These are phyloP conservation scores for Salvelinus fontinalis DNA, from an alignment of 2,113 vertebrate species.

Conservation along the genomic window DNA sequence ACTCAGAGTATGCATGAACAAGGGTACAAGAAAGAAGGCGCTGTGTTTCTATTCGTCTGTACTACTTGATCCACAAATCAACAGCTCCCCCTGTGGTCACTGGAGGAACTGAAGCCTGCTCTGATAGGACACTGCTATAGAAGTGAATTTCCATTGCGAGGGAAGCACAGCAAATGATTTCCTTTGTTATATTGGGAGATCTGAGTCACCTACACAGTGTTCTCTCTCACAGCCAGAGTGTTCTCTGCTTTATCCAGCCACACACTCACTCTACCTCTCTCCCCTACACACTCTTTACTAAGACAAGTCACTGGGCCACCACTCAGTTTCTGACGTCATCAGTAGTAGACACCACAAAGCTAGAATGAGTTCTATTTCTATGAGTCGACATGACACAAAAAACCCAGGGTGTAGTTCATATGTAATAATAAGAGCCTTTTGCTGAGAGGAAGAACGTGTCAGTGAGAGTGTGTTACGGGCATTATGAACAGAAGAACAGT, in stretches of 20 bases:
- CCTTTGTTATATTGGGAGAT: background rate
- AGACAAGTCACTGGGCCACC: no score
- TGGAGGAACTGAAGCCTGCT: constrained; percentile 17
- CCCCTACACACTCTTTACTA: background rate
- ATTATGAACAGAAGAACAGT: no score
- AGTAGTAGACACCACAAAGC: no score
- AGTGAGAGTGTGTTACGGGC: no score
- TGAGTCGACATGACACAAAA: no score
- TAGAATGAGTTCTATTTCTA: no score
- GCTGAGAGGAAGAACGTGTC: no score
- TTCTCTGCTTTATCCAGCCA: background rate
- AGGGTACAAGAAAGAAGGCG: constrained; percentile 29
- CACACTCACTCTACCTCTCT: background rate
- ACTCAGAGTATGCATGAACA: constrained; percentile 45
- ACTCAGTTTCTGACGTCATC: no score
- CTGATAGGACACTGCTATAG: constrained; percentile 10
- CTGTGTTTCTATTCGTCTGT: background rate
- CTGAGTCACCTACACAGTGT: background rate
- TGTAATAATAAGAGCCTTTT: no score
- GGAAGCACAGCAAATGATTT: background rate
- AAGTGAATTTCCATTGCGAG: background rate
- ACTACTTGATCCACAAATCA: constrained; percentile 22
- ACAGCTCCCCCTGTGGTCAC: constrained; percentile 68
- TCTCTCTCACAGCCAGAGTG: no score
- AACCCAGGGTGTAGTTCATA: no score